Conservation (phyloP, 2,113 vertebrate genomes). For the Bagarius yarrelli region DNA sequence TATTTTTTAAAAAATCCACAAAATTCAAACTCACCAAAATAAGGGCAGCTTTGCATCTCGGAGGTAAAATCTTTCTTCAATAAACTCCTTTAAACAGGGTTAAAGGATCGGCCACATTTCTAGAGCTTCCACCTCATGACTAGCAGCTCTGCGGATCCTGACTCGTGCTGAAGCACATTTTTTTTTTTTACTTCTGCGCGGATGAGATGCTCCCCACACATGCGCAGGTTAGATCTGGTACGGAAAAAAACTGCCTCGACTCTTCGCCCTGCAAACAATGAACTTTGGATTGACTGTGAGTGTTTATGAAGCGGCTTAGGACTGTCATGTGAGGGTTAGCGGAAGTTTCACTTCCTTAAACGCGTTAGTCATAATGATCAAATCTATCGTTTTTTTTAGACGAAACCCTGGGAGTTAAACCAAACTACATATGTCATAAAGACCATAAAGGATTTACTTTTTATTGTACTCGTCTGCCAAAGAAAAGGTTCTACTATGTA, state of each 20-base stretch:
- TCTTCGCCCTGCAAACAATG: neutral
- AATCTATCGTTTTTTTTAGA: constrained; percentile 1
- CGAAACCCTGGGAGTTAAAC: neutral
- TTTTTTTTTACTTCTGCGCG: neutral
- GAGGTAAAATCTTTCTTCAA: neutral
- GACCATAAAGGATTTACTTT: too few relatives aligned
- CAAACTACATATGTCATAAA: too few relatives aligned
- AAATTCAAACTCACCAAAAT: neutral
- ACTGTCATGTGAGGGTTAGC: neutral
- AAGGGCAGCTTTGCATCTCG: constrained; percentile 2
- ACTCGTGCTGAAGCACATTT: neutral
- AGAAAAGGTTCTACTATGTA: too few relatives aligned
- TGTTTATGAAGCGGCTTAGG: neutral
- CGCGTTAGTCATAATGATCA: neutral
- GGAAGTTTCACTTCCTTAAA: constrained; percentile 29
- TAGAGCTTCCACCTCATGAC: neutral
- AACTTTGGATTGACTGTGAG: neutral
- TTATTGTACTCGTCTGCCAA: too few relatives aligned
- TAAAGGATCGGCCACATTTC: neutral
- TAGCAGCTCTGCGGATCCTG: neutral
- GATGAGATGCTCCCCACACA: neutral
- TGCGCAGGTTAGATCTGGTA: neutral
- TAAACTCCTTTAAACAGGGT: neutral
- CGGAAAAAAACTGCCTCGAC: too few relatives aligned
- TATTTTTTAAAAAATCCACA: neutral